These are phyloP conservation scores for Drosophila persimilis DNA, from an alignment of 1,140 invertebrate genomes.

Conservation along the genomic window DNA sequence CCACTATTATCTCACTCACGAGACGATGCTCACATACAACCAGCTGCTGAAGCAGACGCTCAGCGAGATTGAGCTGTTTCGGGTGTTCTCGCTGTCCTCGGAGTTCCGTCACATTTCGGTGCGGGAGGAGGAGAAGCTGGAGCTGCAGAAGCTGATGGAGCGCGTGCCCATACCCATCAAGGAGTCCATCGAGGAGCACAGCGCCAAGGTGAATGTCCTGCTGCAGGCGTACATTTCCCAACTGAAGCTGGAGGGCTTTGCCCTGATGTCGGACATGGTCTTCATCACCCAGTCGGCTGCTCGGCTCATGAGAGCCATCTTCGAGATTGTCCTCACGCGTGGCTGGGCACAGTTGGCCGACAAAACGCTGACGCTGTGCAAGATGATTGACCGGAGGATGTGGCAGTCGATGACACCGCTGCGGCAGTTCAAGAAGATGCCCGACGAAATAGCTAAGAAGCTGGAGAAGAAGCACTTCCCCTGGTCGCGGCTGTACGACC, in stretches of 20 bases:
- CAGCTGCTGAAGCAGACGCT: constrained; percentile 97
- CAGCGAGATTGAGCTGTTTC: constrained; percentile 98
- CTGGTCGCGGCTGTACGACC: constrained; percentile 96
- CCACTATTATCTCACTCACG: constrained; percentile 98
- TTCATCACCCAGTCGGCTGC: constrained; percentile 99
- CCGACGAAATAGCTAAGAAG: constrained; percentile 98
- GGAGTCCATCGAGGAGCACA: constrained; percentile 99
- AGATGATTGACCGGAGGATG: constrained; percentile 99
- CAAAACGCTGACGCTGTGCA: constrained; percentile 97
- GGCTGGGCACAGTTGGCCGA: constrained; percentile 99
- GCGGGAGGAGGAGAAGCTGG: constrained; percentile 98
- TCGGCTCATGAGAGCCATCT: constrained; percentile 97
- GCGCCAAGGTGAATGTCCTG: constrained; percentile 96
- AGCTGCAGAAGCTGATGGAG: constrained; percentile 98
- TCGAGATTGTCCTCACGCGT: constrained; percentile 94
- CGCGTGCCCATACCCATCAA: constrained; percentile 99
- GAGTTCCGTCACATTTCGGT: constrained; percentile 97
- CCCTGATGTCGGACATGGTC: constrained; percentile 99
- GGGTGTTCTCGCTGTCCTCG: constrained; percentile 99
- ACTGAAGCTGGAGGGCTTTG: constrained; percentile 98
- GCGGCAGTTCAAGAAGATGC: constrained; percentile 98
- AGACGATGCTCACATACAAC: constrained; percentile 98
- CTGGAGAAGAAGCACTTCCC: constrained; percentile 99
- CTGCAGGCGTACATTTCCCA: constrained; percentile 99
- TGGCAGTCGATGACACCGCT: constrained; percentile 99